A percentile compares a stretch with the other conserved stretches of the same genome.
These are phyloP conservation scores for Apogon hyalosoma DNA, from an alignment of 2,797 vertebrate species.

Conservation along the genomic window DNA sequence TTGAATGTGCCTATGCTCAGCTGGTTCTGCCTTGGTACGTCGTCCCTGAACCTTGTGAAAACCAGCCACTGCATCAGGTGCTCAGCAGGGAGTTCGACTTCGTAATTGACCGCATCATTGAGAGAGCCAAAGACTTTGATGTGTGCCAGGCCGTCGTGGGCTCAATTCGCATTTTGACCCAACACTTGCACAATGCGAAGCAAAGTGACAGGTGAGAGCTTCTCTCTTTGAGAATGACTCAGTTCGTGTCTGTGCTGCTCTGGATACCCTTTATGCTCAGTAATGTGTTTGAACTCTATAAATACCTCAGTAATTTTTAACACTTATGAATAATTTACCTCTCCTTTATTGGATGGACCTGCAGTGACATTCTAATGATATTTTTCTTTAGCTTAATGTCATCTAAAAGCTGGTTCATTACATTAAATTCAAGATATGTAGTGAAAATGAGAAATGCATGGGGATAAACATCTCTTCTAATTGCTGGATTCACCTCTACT, in stretches of 20 bases:
- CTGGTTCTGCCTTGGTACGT: conserved; percentile 82
- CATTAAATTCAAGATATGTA: conserved; percentile 13
- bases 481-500: background rate
- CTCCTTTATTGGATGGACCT: conserved; percentile 36
- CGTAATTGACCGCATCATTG: conserved; percentile 75
- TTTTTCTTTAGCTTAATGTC: conserved; percentile 1
- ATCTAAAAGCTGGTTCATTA: conserved; percentile 7
- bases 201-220: conserved; percentile 77
- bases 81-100: conserved; percentile 79
- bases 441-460: background rate
- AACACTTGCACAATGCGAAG: conserved; percentile 82
- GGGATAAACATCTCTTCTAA: conserved; percentile 14
- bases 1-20: conserved; percentile 81
- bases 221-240: background rate
- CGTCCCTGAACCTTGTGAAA: conserved; percentile 67
- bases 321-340: conserved; percentile 61
- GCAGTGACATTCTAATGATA: conserved; percentile 4
- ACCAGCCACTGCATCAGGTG: conserved; percentile 80
- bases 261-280: conserved; percentile 45
- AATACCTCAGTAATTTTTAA: conserved; percentile 45
- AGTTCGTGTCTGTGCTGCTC: conserved; percentile 11
- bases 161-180: conserved; percentile 82
- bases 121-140: conserved; percentile 72
- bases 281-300: conserved; percentile 44
- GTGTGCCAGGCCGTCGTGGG: conserved; percentile 74